phyloP scores from a whole-genome alignment of 2,113 vertebrate species.

The Malurus alboscapulatus region DNA sequence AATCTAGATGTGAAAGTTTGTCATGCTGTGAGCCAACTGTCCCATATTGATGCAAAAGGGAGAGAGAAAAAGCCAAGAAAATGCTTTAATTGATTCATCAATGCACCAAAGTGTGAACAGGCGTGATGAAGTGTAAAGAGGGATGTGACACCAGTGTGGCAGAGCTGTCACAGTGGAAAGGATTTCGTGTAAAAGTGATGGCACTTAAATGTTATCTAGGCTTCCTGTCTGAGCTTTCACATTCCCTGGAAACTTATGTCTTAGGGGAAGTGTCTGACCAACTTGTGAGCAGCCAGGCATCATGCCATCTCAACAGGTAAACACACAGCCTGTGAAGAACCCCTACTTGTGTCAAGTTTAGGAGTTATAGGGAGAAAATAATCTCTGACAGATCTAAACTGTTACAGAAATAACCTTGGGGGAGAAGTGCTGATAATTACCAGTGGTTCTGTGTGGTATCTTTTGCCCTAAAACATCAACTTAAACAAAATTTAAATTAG shows the following conservation, averaged over 20 bases:
- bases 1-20: conserved; percentile 19
- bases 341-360: neutral
- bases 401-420: neutral
- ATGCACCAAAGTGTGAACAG: conserved; percentile 62
- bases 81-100: conserved; percentile 67
- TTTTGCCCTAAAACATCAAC: neutral
- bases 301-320: neutral
- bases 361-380: neutral
- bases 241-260: conserved; percentile 34
- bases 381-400: neutral
- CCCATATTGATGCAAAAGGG: conserved; percentile 48
- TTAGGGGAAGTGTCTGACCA: conserved; percentile 13
- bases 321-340: neutral
- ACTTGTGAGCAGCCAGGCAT: conserved; percentile 3
- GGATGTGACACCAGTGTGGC: conserved; percentile 52
- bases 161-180: conserved; percentile 60
- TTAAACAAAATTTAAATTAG: neutral
- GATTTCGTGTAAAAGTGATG: conserved; percentile 48
- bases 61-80: conserved; percentile 45
- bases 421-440: neutral
- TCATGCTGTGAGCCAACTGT: conserved; percentile 26
- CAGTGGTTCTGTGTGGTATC: neutral
- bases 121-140: conserved; percentile 67
- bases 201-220: conserved; percentile 32
- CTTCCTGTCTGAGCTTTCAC: conserved; percentile 48